phyloP scores from a whole-genome alignment of 2,888 invertebrate species.

The Saturnia japonica region DNA sequence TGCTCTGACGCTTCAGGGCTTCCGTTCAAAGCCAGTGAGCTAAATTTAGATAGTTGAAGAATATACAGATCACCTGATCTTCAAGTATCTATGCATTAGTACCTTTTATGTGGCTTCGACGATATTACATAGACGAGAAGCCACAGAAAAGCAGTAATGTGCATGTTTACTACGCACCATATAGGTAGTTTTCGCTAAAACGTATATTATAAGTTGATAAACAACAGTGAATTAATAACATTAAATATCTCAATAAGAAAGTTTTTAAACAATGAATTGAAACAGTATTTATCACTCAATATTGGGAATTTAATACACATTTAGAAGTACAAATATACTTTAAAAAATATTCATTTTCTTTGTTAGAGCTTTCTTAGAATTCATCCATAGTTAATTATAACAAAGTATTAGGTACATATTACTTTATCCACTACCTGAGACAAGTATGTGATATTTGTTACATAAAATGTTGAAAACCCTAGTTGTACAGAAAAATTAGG shows the following conservation, averaged over 20 bases:
- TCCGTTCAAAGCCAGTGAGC: slow-evolving; percentile 43
- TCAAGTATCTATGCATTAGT: slow-evolving; percentile 11
- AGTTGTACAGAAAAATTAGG: background rate
- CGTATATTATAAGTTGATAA: slow-evolving; percentile 2
- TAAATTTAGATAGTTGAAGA: slow-evolving; percentile 55
- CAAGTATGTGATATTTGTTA: background rate
- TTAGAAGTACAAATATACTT: background rate
- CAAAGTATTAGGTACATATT: no score
- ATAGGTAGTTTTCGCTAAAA: slow-evolving; percentile 26
- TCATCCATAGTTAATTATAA: background rate
- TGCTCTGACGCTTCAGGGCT: slow-evolving; percentile 37
- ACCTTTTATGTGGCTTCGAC: slow-evolving; percentile 7
- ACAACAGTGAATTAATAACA: background rate
- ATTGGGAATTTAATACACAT: background rate
- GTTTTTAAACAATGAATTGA: background rate
- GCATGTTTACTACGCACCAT: slow-evolving; percentile 49
- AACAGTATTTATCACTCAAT: no score
- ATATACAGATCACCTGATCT: slow-evolving; percentile 37
- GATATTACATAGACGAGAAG: slow-evolving; percentile 48
- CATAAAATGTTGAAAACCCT: background rate
- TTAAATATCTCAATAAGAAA: background rate
- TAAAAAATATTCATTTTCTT: background rate
- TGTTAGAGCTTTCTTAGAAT: background rate
- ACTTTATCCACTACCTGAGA: background rate
- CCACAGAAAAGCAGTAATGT: slow-evolving; percentile 46